Evolutionary conservation across 2,888 invertebrate genomes (phyloP).

Genomic region (Notodonta dromedarius): DNA sequence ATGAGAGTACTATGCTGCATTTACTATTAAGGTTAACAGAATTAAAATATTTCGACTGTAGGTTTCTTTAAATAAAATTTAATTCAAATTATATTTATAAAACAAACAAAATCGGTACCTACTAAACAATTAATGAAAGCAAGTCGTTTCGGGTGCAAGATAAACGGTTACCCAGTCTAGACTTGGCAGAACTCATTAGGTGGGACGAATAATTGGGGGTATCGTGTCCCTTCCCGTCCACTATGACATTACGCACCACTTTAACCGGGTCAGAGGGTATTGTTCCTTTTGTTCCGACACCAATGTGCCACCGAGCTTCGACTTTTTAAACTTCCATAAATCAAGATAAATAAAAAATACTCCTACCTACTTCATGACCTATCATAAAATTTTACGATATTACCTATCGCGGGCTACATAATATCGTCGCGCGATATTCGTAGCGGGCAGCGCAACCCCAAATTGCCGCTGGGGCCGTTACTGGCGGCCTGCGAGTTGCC

Average conservation of each 20-base stretch:
- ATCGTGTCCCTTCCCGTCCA: neutral
- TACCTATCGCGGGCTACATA: constrained; percentile 10
- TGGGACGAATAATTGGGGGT: neutral
- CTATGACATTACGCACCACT: neutral
- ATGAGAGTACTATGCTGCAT: no score
- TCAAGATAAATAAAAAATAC: constrained; percentile 19
- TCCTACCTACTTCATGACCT: constrained; percentile 12
- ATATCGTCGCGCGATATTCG: constrained; percentile 14
- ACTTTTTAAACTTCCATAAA: constrained; percentile 15
- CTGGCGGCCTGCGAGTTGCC: constrained; percentile 8
- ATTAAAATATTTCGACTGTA: no score
- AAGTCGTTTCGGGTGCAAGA: neutral
- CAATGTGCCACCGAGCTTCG: neutral
- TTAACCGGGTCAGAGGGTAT: neutral
- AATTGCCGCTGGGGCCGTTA: constrained; percentile 15
- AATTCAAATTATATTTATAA: no score
- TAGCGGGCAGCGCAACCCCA: constrained; percentile 13
- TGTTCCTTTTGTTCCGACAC: constrained; percentile 6
- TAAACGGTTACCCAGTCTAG: constrained; percentile 3
- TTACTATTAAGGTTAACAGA: no score
- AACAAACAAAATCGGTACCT: no score
- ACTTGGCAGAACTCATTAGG: constrained; percentile 3
- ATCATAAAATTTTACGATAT: constrained; percentile 23
- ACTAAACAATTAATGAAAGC: neutral
- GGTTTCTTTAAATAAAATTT: no score